phyloP scores from a whole-genome alignment of 1,140 invertebrate genomes.

The Macrocentrus cingulum region DNA sequence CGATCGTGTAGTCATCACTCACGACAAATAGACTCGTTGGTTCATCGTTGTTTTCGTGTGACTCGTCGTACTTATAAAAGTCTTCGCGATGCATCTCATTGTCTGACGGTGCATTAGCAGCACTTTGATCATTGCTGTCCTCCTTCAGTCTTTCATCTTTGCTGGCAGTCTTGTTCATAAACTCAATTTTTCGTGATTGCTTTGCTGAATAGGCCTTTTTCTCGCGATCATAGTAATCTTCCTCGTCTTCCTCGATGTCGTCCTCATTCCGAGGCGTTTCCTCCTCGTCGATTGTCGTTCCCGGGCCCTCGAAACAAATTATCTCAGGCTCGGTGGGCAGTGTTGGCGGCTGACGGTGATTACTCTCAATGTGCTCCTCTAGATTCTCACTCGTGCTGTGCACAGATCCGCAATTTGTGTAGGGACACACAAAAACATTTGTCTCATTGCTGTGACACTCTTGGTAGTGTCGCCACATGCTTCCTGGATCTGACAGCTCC shows the following conservation, averaged over 20 bases:
- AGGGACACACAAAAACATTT: conserved; percentile 52
- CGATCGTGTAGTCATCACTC: conserved; percentile 20
- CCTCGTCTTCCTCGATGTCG: conserved; percentile 32
- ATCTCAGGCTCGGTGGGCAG: conserved; percentile 54
- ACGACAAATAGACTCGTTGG: conserved; percentile 6
- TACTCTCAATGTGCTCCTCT: conserved; percentile 53
- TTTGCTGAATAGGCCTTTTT: conserved; percentile 15
- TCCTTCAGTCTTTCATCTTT: conserved; percentile 30
- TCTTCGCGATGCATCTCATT: conserved; percentile 34
- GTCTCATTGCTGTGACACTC: conserved; percentile 56
- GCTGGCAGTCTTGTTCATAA: conserved; percentile 5
- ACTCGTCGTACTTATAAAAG: conserved; percentile 25
- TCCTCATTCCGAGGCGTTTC: neutral
- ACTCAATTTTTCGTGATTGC: conserved; percentile 19
- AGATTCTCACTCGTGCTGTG: conserved; percentile 49
- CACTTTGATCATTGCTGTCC: conserved; percentile 28
- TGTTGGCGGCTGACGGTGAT: conserved; percentile 46
- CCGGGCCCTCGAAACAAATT: conserved; percentile 52
- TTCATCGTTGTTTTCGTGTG: neutral
- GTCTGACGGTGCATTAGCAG: conserved; percentile 6
- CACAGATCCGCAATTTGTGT: conserved; percentile 50
- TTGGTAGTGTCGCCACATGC: conserved; percentile 58
- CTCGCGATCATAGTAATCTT: conserved; percentile 32
- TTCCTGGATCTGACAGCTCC: conserved; percentile 53
- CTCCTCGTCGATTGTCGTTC: neutral